Evolutionary conservation across 1,140 invertebrate species (phyloP), one percentile per base, ranked within the genome.

Genomic region (Maconellicoccus hirsutus): DNA sequence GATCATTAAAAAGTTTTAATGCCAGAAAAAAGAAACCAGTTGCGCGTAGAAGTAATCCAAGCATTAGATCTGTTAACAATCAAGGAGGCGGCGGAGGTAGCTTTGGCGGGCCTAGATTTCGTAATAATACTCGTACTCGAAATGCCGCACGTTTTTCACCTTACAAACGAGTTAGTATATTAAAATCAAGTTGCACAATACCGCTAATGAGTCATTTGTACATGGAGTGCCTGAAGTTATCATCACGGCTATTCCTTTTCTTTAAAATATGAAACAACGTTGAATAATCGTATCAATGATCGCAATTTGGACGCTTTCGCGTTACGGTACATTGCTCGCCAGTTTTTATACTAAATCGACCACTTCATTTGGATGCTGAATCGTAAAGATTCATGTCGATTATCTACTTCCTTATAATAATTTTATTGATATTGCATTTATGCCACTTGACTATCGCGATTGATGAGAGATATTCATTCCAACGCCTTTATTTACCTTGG

Each of bases 151-250:
- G 61, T 16, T 66, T 16, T 66, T 66, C 61, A 10, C 61, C 61
- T 25, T 66, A 66, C 61, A 66, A 66, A 66, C 61, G 61, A 66
- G 61, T 66, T 66, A 66, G 61, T 66, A 66, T 66, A 10, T 6
- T 26, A 66, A n/a, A 66, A 66, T 66, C 61, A 66, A 12, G 25
- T 66, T 26, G 25, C 42, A 52, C 29, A 16, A 14, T 52, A 8
- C 42, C n/a, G 42, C 12, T 52, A 52, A 3, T 52, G 42, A 8
- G n/a, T 52, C 42, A 16, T 8, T 3, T 52, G 3, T 52, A n/a
- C n/a, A n/a, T n/a, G n/a, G n/a, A 16, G n/a, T 52, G 6, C 42
- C 42, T 52, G 42, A 52, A 16, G 2, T 19, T 4, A 16, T 16
- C 42, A 52, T 52, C 42, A 8, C 42, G n/a, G n/a, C 2, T 8